A percentile compares a stretch with the other conserved stretches of the same genome.
Conservation (phyloP, 1,140 invertebrate genomes). For the Bombus huntii region DNA sequence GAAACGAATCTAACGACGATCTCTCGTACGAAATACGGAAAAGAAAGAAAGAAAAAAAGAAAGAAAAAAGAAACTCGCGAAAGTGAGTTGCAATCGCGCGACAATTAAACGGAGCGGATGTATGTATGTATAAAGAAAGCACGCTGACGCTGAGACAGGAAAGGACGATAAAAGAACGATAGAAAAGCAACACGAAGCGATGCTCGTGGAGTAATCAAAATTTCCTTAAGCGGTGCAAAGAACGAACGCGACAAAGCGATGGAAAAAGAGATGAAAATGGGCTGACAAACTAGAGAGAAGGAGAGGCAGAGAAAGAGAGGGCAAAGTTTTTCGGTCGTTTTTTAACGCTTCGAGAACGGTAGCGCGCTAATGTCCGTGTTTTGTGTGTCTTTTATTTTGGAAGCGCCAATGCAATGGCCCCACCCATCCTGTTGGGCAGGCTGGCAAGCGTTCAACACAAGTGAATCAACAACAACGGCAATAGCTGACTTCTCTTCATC, state of each 20-base stretch:
- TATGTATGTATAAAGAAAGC: neutral
- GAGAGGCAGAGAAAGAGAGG: constrained; percentile 36
- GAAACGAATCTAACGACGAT: neutral
- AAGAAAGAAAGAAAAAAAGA: neutral
- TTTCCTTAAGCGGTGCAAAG: neutral
- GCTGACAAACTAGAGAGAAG: constrained; percentile 18
- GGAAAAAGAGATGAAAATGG: neutral
- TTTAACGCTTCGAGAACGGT: constrained; percentile 52
- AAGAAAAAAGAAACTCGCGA: neutral
- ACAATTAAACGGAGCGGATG: neutral
- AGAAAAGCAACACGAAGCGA: neutral
- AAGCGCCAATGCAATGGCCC: constrained; percentile 77
- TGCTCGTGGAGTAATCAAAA: neutral
- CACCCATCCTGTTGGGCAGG: constrained; percentile 70
- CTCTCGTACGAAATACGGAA: neutral
- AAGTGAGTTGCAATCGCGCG: neutral
- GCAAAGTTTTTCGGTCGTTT: constrained; percentile 10
- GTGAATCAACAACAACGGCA: constrained; percentile 63
- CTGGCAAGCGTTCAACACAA: constrained; percentile 75
- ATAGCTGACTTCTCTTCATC: constrained; percentile 42
- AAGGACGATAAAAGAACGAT: no score
- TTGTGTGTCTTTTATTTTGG: constrained; percentile 80
- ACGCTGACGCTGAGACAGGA: neutral
- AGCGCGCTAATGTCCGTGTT: constrained; percentile 77
- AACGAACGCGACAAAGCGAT: neutral